Evolutionary conservation across 1,140 invertebrate species (phyloP).

Genomic region (Tetragonula clypearis): DNA sequence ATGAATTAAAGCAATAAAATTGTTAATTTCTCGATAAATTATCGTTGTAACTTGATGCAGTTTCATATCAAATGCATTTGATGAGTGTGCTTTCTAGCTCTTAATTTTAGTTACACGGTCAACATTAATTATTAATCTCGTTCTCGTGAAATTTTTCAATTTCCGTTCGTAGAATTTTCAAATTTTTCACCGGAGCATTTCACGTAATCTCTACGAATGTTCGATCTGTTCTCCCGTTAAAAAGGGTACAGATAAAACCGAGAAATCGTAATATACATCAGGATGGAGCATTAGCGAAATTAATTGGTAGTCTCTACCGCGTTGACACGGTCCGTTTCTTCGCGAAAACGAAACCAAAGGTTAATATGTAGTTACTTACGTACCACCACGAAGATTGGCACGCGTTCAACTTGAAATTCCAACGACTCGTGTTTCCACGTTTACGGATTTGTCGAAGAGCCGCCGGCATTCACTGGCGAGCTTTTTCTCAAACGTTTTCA

Average conservation of each 20-base stretch:
- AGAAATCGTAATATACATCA: neutral
- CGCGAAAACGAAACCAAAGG: constrained; percentile 40
- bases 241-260: neutral
- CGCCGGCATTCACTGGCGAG: neutral
- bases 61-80: too few relatives aligned
- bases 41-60: too few relatives aligned
- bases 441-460: constrained; percentile 28
- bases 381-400: constrained; percentile 53
- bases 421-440: constrained; percentile 22
- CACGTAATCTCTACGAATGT: neutral
- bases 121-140: neutral
- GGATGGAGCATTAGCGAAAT: constrained; percentile 50
- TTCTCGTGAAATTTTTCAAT: neutral
- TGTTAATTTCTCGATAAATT: too few relatives aligned
- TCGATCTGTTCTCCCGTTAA: accelerated
- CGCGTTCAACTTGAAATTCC: constrained; percentile 57
- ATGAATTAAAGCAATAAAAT: too few relatives aligned
- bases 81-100: too few relatives aligned
- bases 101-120: too few relatives aligned
- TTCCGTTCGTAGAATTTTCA: too few relatives aligned
- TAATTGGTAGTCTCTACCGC: constrained; percentile 44
- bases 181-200: neutral
- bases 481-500: neutral
- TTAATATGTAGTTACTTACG: constrained; percentile 54
- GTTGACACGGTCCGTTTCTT: constrained; percentile 43